Conservation (phyloP, 35 echinoderm and acorn worm genomes). For the Ptychodera flava region DNA sequence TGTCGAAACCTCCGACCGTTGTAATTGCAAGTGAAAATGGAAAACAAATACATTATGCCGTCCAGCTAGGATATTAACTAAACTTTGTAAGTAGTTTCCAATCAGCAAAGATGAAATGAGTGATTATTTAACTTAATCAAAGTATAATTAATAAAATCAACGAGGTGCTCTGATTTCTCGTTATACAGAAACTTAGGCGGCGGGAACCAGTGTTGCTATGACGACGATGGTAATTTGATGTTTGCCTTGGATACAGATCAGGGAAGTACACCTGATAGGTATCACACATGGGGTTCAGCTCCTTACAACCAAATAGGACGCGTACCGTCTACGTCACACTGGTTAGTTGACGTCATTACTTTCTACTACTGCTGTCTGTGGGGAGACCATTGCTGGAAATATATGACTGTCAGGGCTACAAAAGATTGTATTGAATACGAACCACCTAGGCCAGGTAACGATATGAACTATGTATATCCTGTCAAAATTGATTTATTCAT, state of each 20-base stretch:
- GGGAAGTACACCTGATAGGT: slow-evolving; percentile 29
- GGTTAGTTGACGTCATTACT: slow-evolving; percentile 39
- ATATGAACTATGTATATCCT: no score
- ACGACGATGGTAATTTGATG: slow-evolving; percentile 16
- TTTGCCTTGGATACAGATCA: slow-evolving; percentile 23
- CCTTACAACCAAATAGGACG: slow-evolving; percentile 12
- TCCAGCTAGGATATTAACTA: no score
- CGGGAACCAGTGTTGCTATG: slow-evolving; percentile 38
- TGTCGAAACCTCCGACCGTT: no score
- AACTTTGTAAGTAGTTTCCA: no score
- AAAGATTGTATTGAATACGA: slow-evolving; percentile 26
- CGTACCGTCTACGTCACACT: slow-evolving; percentile 35
- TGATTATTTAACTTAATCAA: no score
- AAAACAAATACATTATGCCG: no score
- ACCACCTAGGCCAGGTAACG: slow-evolving; percentile 8
- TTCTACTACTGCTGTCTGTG: slow-evolving; percentile 41
- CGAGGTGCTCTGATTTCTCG: no score
- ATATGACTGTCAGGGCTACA: slow-evolving; percentile 23
- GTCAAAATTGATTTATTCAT: no score
- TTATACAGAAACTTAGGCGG: not conserved
- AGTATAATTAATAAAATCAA: no score
- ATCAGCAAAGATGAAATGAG: no score
- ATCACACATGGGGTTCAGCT: slow-evolving; percentile 25
- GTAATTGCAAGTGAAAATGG: no score
- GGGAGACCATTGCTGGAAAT: slow-evolving; percentile 19